Conservation (phyloP, 2,113 vertebrate genomes). For the Gorsachius goisagi region DNA sequence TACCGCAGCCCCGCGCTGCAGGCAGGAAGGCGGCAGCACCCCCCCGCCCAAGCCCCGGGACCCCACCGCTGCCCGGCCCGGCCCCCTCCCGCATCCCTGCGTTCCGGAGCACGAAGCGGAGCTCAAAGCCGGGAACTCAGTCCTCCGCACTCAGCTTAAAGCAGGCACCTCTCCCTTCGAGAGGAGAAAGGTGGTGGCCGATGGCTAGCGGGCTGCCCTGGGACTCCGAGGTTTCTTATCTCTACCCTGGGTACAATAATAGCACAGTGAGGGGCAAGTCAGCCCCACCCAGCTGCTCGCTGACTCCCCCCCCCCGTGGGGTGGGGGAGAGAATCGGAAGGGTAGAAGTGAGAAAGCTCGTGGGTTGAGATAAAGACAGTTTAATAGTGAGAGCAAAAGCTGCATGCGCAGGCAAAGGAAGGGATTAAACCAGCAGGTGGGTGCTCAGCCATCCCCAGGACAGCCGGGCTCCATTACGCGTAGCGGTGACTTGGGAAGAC, state of each 20-base stretch:
- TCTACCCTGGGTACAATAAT: fast-evolving
- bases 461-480: no score
- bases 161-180: fast-evolving
- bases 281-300: no score
- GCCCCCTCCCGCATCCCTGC: background rate
- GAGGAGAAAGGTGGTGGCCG: background rate
- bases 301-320: no score
- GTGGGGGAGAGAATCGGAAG: no score
- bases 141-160: background rate
- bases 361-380: no score
- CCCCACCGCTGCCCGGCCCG: fast-evolving
- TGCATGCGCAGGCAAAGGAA: no score
- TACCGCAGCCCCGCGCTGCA: background rate
- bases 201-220: background rate
- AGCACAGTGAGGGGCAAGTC: background rate
- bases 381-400: no score
- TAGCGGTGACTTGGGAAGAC: no score
- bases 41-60: background rate
- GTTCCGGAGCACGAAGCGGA: background rate
- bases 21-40: fast-evolving
- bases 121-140: background rate
- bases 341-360: no score
- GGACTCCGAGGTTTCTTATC: background rate
- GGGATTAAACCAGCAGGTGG: no score
- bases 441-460: no score